Evolutionary conservation across 2,888 invertebrate genomes (phyloP).

Genomic region (Callinectes sapidus): DNA sequence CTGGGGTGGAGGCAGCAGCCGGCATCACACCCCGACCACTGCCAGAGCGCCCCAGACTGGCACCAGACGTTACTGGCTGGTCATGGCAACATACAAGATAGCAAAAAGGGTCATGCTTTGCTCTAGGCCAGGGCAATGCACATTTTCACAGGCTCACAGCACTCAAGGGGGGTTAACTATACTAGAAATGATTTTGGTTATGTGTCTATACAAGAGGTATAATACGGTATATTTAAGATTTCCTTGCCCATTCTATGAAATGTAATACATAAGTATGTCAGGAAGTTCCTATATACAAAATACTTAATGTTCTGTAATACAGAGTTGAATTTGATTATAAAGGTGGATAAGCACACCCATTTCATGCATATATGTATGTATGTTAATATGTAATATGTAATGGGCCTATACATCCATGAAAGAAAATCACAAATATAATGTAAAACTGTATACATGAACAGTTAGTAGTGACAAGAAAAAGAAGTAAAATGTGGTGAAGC

Average conservation of each 20-base stretch:
- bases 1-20: slow-evolving; percentile 67
- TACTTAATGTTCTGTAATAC: background rate
- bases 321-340: background rate
- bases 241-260: background rate
- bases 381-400: background rate
- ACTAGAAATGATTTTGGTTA: slow-evolving; percentile 23
- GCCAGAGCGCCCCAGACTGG: slow-evolving; percentile 42
- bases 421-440: background rate
- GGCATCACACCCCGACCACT: slow-evolving; percentile 53
- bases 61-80: slow-evolving; percentile 46
- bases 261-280: background rate
- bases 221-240: background rate
- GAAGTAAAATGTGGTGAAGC: background rate
- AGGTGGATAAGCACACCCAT: background rate
- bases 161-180: background rate
- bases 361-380: background rate
- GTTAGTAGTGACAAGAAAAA: background rate
- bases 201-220: background rate
- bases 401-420: background rate
- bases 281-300: background rate
- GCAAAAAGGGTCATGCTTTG: slow-evolving; percentile 40
- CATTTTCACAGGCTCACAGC: slow-evolving; percentile 7
- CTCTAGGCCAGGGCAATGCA: background rate
- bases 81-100: slow-evolving; percentile 45
- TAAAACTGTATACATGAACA: background rate